phyloP scores from a whole-genome alignment of 2,113 vertebrate species.

The Trematocara unimaculatum region DNA sequence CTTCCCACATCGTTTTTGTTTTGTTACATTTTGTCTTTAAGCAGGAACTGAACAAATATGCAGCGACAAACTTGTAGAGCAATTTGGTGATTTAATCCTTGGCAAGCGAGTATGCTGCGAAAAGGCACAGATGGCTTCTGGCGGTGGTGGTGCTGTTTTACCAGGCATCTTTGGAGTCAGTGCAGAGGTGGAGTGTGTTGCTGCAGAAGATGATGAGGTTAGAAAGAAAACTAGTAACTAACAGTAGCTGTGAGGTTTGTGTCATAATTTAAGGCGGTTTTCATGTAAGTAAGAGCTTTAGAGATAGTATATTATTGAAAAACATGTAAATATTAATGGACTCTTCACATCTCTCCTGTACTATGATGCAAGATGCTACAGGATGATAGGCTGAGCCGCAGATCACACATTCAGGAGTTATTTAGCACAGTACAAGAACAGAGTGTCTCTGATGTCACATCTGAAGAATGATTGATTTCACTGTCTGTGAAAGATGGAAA shows the following conservation, averaged over 20 bases:
- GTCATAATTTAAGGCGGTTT: neutral
- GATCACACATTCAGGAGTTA: neutral
- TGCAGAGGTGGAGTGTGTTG: slow-evolving; percentile 15
- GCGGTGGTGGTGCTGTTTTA: neutral
- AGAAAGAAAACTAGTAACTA: neutral
- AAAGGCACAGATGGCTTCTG: slow-evolving; percentile 33
- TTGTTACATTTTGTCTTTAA: neutral
- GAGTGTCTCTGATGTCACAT: neutral
- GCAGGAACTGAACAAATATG: neutral
- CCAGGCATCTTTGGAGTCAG: neutral
- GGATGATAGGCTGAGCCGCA: neutral
- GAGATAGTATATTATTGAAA: neutral
- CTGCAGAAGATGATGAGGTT: neutral
- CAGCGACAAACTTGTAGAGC: neutral
- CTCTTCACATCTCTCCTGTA: neutral
- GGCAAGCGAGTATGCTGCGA: neutral
- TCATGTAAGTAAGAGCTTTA: neutral
- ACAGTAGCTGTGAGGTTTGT: neutral
- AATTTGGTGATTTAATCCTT: neutral
- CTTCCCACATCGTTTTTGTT: neutral
- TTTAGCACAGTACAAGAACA: slow-evolving; percentile 30
- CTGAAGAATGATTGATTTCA: neutral
- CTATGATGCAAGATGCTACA: neutral
- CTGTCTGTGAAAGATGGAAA: neutral
- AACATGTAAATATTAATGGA: neutral